phyloP scores from a whole-genome alignment of 2,888 invertebrate genomes.

The Trachelus iudaicus region DNA sequence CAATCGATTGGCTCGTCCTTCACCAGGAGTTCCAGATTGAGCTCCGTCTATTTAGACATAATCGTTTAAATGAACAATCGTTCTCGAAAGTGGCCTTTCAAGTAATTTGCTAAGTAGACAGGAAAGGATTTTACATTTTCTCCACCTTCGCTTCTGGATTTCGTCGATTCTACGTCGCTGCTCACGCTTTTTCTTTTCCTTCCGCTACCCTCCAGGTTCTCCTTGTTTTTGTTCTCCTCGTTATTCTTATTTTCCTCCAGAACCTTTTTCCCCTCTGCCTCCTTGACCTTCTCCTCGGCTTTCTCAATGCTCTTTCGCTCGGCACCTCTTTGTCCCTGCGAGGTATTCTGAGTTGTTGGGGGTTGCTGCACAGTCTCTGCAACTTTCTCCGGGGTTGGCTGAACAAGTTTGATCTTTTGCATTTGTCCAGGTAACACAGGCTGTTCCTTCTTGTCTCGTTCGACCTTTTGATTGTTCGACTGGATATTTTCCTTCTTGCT shows the following conservation, averaged over 20 bases:
- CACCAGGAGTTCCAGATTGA: conserved; percentile 59
- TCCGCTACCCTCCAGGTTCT: conserved; percentile 51
- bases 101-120: not conserved
- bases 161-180: conserved; percentile 58
- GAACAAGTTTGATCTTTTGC: conserved; percentile 60
- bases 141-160: conserved; percentile 57
- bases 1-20: conserved; percentile 80
- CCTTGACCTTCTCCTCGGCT: conserved; percentile 21
- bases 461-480: conserved; percentile 69
- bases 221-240: conserved; percentile 57
- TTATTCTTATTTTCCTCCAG: conserved; percentile 52
- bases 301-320: conserved; percentile 29
- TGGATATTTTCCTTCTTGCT: conserved; percentile 61
- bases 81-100: not conserved
- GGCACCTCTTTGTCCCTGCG: conserved; percentile 20
- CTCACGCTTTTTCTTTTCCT: conserved; percentile 52
- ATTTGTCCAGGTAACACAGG: conserved; percentile 52
- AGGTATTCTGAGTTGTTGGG: conserved; percentile 52
- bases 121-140: conserved; percentile 47
- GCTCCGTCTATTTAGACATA: conserved; percentile 48
- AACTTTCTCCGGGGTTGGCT: conserved; percentile 45
- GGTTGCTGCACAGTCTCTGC: conserved; percentile 48
- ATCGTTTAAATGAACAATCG: not conserved
- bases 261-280: conserved; percentile 41
- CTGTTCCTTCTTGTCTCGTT: conserved; percentile 62